Conservation (phyloP, 2,888 invertebrate genomes). For the Galerucella nymphaeae region DNA sequence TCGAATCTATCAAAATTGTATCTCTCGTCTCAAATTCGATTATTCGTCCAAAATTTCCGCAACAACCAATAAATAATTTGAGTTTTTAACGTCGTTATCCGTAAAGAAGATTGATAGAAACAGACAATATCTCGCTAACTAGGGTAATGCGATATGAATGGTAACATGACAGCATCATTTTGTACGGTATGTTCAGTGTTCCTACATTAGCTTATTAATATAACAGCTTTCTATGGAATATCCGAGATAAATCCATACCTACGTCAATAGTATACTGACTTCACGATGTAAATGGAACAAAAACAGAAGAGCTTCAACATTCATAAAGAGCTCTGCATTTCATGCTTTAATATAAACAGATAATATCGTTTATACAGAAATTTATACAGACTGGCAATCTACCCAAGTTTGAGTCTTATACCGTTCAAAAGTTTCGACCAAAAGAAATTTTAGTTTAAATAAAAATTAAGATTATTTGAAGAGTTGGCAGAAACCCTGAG, state of each 20-base stretch:
- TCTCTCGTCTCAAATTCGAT: no score
- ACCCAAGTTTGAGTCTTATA: no score
- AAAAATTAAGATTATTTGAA: no score
- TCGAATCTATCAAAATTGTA: neutral
- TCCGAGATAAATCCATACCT: neutral
- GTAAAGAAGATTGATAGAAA: conserved; percentile 15
- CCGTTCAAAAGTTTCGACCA: no score
- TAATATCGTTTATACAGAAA: no score
- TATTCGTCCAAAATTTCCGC: no score
- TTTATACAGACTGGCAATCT: no score
- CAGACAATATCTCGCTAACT: conserved; percentile 9
- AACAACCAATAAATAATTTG: conserved; percentile 5
- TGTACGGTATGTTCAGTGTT: conserved; percentile 1
- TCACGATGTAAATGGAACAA: neutral
- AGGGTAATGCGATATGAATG: conserved; percentile 13
- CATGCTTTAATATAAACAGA: no score
- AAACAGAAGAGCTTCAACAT: no score
- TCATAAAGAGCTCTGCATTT: no score
- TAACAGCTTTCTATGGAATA: conserved; percentile 16
- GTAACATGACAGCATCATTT: conserved; percentile 22
- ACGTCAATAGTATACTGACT: conserved; percentile 14
- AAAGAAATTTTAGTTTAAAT: no score
- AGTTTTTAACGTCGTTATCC: conserved; percentile 1
- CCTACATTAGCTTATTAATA: conserved; percentile 16
- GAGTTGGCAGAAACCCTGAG: no score